Conservation (phyloP, 53 echinoderm and acorn worm genomes). For the Henricia sp. region DNA sequence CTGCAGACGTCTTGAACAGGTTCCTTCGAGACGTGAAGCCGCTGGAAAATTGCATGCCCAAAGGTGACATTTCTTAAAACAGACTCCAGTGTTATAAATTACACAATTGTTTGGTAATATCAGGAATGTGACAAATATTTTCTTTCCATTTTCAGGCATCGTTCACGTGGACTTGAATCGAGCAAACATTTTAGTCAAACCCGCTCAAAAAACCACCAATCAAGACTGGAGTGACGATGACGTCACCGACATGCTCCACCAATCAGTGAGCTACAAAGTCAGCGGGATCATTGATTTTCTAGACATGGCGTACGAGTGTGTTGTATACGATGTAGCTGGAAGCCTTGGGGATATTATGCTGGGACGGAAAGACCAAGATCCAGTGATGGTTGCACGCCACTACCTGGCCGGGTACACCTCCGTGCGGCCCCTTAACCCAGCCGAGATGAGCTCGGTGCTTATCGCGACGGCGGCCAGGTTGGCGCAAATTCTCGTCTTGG, state of each 20-base stretch:
- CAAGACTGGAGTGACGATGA: background rate
- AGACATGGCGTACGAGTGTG: constrained; percentile 52
- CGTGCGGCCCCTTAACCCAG: background rate
- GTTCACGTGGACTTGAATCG: constrained; percentile 65
- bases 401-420: constrained; percentile 52
- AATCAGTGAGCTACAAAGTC: constrained; percentile 2
- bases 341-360: constrained; percentile 29
- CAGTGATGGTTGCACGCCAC: constrained; percentile 24
- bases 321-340: constrained; percentile 59
- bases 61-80: too few relatives aligned
- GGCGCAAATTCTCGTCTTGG: constrained; percentile 42
- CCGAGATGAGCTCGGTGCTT: constrained; percentile 34
- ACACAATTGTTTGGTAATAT: background rate
- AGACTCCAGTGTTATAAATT: too few relatives aligned
- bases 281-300: constrained; percentile 65
- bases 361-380: background rate
- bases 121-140: background rate
- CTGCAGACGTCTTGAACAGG: background rate
- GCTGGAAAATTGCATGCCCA: constrained; percentile 18
- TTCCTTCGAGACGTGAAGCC: constrained; percentile 35
- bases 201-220: constrained; percentile 4
- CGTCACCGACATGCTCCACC: background rate
- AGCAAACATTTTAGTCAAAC: constrained; percentile 37
- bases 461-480: constrained; percentile 15
- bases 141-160: constrained; percentile 3